These are phyloP conservation scores for Danaus melanippus DNA, from an alignment of 1,140 invertebrate genomes.

Conservation along the genomic window DNA sequence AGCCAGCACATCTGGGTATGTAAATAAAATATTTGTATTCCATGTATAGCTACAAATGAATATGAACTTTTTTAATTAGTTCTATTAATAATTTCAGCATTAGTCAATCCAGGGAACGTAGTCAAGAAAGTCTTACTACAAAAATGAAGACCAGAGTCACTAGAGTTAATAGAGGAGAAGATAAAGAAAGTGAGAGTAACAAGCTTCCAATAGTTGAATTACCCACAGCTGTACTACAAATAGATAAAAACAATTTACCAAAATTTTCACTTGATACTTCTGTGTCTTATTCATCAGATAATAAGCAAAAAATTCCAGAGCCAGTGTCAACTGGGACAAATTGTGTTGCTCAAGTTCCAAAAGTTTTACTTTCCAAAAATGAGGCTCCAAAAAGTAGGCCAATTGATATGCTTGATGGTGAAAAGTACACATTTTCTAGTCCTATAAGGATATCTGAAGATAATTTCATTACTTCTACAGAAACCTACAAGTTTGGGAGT, in stretches of 20 bases:
- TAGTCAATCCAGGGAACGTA: conserved; percentile 7
- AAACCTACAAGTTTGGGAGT: conserved; percentile 34
- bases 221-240: conserved; percentile 75
- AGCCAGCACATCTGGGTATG: conserved; percentile 32
- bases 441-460: conserved; percentile 32
- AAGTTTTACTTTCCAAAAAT: no score
- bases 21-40: conserved; percentile 19
- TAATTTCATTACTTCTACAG: conserved; percentile 10
- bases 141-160: conserved; percentile 65
- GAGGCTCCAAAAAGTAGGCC: no score
- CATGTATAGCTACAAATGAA: background rate
- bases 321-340: no score
- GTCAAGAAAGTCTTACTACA: conserved; percentile 38
- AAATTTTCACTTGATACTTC: conserved; percentile 37
- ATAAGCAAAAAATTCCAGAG: no score
- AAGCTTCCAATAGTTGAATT: conserved; percentile 71
- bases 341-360: no score
- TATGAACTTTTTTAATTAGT: background rate
- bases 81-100: conserved; percentile 25
- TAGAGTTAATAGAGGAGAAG: conserved; percentile 42
- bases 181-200: conserved; percentile 45
- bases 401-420: no score
- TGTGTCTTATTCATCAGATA: conserved; percentile 2
- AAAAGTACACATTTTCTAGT: conserved; percentile 30
- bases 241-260: conserved; percentile 67